These are phyloP conservation scores for Mustelus asterias DNA, from an alignment of 2,113 vertebrate species.

Conservation along the genomic window DNA sequence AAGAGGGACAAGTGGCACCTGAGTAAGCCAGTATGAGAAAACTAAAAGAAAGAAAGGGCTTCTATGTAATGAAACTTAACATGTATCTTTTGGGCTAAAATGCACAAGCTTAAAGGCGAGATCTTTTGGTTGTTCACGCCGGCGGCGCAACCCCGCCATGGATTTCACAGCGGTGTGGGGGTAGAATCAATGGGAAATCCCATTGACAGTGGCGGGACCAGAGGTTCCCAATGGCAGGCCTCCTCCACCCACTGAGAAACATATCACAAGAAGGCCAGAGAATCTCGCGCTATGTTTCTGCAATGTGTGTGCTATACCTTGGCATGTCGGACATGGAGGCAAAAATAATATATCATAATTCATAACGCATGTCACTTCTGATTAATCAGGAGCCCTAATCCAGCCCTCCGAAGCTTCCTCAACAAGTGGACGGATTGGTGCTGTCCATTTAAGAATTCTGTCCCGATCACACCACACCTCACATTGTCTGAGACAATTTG, in stretches of 20 bases:
- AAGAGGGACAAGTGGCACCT: not conserved
- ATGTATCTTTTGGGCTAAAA: not conserved
- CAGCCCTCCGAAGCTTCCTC: not conserved
- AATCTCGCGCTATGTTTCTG: no score
- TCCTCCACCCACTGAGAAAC: no score
- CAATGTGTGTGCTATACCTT: not conserved
- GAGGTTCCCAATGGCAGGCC: no score
- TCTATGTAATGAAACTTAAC: not conserved
- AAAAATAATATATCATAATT: not conserved
- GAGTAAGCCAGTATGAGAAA: not conserved
- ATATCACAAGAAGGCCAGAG: no score
- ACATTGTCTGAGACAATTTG: not conserved
- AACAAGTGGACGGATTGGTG: not conserved
- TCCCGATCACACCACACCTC: not conserved
- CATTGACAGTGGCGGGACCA: no score
- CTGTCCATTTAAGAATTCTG: not conserved
- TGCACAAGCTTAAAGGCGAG: no score
- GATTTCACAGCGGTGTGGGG: no score
- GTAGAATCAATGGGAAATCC: no score
- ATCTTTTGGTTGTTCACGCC: no score
- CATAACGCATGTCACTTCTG: not conserved
- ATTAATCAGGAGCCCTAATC: not conserved
- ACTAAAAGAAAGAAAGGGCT: not conserved
- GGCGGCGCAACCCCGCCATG: no score
- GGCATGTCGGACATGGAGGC: not conserved